Evolutionary conservation across 2,797 vertebrate genomes (phyloP), one percentile per base, ranked within the genome.

Genomic region (Strix occidentalis): DNA sequence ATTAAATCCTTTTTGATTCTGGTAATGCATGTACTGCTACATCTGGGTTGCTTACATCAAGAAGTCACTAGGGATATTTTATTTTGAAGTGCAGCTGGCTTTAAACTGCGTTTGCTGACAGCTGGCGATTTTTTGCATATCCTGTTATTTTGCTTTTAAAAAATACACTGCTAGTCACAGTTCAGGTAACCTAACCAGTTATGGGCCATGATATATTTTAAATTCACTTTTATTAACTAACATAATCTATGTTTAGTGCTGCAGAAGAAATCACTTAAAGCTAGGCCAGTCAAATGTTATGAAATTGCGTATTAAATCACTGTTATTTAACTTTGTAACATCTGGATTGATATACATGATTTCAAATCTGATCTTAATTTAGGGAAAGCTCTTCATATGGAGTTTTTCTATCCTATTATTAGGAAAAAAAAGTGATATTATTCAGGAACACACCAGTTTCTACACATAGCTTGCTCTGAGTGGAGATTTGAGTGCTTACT

Each of bases 291-390:
- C 84, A 96, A 84, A 91, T 91, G n/a, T 95, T 96, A 97, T 50
- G 46, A 92, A 96, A 93, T 80, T 91, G 77, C 94, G 92, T 97
- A 94, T 94, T 95, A 97, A 96, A 90, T 95, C 71, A 82, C 51
- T 43, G 23, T 33, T 92, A 50, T 79, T 96, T 96, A 93, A 88
- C 70, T 87, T 88, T 79, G 43, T 85, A 93, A 84, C 89, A 91
- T 95, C 89, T 97, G 87, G 35, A 51, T 85, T 79, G 57, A 77
- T 96, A 65, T 21, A 56, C 23, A 35, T 51, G 16, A 87, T 86
- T 95, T 95, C 72, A 84, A 20, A 90, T 87, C 33, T 43, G n/a
- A 29, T 51, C 13, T 82, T 96, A 75, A 83, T 96, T 89, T 95
- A 81, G 68, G 71, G 76, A 87, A 93, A 90, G 41, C 37, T 63